Base-by-base conservation (phyloP, 2,797 vertebrate species). In the Melanotaenia pygmaea region DNA sequence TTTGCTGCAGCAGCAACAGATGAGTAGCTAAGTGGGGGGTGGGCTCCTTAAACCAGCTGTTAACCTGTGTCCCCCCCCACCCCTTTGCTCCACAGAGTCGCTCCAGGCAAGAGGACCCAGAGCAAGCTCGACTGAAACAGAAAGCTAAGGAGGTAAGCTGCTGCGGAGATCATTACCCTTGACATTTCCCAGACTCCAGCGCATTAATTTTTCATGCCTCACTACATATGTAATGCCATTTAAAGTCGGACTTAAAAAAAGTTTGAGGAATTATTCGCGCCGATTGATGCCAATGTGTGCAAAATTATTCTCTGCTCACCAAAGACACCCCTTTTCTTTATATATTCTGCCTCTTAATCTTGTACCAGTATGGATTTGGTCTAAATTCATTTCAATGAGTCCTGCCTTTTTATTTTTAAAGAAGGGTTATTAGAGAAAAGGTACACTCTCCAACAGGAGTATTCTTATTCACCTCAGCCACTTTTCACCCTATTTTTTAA, bases 141-240 rank as follows among this genome's bases (percentile, higher is more conserved):
- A 98, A 97, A 95, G 96, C 96, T 91, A 95, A 96, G 94, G 96
- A 97, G 97, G 95, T 96, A 94, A 96, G 95, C 93, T 84, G 89
- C 91, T 87, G 91, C 88, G 79, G 92, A 96, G 95, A 96, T 97
- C 96, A 96, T 97, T 97, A 96, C 95, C 95, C 95, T 96, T 97
- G 96, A 97, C 96, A 96, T 98, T 98, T 96, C 95, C 82, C 81
- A 94, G 95, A 96, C 96, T 96, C 91, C 82, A 77, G 89, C 87
- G 84, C 95, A 97, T 98, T 95, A 96, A 98, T 97, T 95, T 98
- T 98, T 98, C 94, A 98, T 98, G 96, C 94, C 91, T 90, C 92
- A 88, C 94, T 97, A 95, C 97, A 97, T 96, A 96, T 97, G 95
- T 96, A 96, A 96, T 96, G 95, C 95, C 96, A 97, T 98, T 97